A percentile compares a stretch with the other conserved stretches of the same genome.
phyloP scores from a whole-genome alignment of 1,140 invertebrate genomes.

The Polypedilum pembai region DNA sequence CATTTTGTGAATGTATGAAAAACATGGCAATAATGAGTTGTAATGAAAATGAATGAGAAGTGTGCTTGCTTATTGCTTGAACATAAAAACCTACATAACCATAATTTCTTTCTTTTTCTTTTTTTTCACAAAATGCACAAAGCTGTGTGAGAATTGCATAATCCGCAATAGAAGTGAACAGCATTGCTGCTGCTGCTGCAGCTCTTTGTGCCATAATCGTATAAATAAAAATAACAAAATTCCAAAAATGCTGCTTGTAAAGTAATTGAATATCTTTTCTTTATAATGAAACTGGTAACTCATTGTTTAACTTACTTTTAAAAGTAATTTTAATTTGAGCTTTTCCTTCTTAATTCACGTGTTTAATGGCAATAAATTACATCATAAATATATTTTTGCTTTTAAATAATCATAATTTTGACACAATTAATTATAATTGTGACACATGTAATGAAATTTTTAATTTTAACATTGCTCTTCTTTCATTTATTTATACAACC shows the following conservation, averaged over 20 bases:
- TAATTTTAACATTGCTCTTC: too few species aligned
- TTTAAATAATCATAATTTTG: too few species aligned
- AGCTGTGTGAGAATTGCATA: not conserved
- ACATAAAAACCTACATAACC: constrained; percentile 12
- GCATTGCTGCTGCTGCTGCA: not conserved
- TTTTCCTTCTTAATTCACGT: too few species aligned
- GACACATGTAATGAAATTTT: too few species aligned
- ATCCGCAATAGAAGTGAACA: not conserved
- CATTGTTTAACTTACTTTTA: too few species aligned
- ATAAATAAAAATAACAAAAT: constrained; percentile 4
- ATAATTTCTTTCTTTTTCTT: constrained; percentile 10
- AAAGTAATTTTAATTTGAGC: too few species aligned
- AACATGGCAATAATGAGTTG: not conserved
- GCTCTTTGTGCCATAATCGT: not conserved
- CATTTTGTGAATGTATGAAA: constrained; percentile 1
- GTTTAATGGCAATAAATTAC: too few species aligned
- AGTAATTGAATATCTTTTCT: constrained; percentile 6
- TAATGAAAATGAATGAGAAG: not conserved
- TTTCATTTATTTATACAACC: too few species aligned
- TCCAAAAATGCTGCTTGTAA: not conserved
- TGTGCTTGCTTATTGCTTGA: not conserved
- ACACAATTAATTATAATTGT: too few species aligned
- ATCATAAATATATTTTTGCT: too few species aligned
- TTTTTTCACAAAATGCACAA: not conserved
- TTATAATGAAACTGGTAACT: too few species aligned